A percentile compares a stretch with the other conserved stretches of the same genome.
These are phyloP conservation scores for Hydropotes inermis DNA, from an alignment of 2,113 vertebrate genomes.

Conservation along the genomic window DNA sequence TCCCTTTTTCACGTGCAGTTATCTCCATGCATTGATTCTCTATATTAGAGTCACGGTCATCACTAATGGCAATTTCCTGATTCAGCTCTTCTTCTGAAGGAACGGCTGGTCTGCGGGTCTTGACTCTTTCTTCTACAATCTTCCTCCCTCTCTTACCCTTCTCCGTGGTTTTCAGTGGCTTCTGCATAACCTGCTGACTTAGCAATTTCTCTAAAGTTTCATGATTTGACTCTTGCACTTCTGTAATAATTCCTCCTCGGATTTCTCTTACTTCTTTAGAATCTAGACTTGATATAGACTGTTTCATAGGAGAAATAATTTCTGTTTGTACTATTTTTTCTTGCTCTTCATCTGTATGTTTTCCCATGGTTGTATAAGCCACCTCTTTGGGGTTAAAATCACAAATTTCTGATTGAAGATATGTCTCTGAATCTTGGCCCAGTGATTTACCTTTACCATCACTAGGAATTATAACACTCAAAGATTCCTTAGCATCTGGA, in stretches of 20 bases:
- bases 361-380: constrained; percentile 31
- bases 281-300: neutral
- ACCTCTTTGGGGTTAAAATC: constrained; percentile 29
- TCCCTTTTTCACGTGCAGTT: neutral
- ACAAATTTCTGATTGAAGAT: neutral
- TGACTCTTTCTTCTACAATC: neutral
- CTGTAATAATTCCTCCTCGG: constrained; percentile 55
- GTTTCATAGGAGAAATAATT: neutral
- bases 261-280: constrained; percentile 51
- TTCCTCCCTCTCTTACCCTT: neutral
- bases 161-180: neutral
- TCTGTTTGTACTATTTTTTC: constrained; percentile 53
- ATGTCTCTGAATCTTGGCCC: neutral
- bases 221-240: constrained; percentile 63
- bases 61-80: neutral
- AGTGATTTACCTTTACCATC: neutral
- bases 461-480: neutral
- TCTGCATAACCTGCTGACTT: neutral
- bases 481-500: neutral
- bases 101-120: neutral
- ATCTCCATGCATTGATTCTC: neutral
- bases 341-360: constrained; percentile 59
- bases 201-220: constrained; percentile 16
- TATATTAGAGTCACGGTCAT: neutral
- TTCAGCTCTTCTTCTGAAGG: constrained; percentile 26